Evolutionary conservation across 2,888 invertebrate genomes (phyloP).

Genomic region (Ctenicera cuprea): DNA sequence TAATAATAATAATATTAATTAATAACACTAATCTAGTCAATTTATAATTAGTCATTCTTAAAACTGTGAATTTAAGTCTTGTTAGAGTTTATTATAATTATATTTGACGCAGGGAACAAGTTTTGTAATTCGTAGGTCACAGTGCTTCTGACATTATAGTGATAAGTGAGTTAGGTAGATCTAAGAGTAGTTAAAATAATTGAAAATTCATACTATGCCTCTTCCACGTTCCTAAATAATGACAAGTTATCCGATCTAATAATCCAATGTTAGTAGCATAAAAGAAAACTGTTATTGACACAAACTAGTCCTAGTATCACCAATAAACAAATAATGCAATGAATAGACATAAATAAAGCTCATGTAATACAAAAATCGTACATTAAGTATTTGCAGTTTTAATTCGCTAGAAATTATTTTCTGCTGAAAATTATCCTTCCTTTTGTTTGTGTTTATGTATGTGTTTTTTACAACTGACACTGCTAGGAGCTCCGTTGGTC

Average conservation of each 20-base stretch:
- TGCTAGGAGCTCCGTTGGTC: no score
- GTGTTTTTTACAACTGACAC: no score
- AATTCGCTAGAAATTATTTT: no score
- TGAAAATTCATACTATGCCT: conserved; percentile 31
- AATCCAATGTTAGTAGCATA: conserved; percentile 27
- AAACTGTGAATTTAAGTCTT: conserved; percentile 43
- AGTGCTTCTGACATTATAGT: conserved; percentile 31
- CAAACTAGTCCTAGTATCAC: conserved; percentile 31
- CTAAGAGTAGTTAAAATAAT: background rate
- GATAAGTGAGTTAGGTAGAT: conserved; percentile 19
- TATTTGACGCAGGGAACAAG: conserved; percentile 47
- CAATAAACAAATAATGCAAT: conserved; percentile 21
- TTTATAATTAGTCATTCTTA: conserved; percentile 45
- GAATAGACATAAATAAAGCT: conserved; percentile 1
- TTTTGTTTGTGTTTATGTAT: no score
- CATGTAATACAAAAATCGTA: background rate
- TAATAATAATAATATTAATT: conserved; percentile 25
- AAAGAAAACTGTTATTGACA: conserved; percentile 12
- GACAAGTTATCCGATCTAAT: conserved; percentile 28
- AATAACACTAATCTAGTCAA: conserved; percentile 44
- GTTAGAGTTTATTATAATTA: conserved; percentile 36
- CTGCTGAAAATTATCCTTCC: no score
- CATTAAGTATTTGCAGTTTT: no score
- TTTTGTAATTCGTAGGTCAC: conserved; percentile 42
- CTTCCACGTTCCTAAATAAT: conserved; percentile 41